phyloP scores from a whole-genome alignment of 1,140 invertebrate genomes.

The Pissodes strobi region DNA sequence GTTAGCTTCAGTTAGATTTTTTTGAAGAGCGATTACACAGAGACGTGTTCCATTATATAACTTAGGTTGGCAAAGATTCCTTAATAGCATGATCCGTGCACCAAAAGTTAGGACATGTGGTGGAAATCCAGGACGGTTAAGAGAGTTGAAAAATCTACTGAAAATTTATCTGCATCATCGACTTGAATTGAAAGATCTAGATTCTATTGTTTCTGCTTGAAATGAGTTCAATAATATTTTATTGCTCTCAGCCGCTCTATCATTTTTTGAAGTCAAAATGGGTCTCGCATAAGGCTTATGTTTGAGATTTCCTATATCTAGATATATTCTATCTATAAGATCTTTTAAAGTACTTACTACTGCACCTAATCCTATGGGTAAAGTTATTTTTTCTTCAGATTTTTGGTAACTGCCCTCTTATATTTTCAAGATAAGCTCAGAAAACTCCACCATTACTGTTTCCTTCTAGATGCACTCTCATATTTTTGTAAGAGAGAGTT shows the following conservation, averaged over 20 bases:
- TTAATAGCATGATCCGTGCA: constrained; percentile 54
- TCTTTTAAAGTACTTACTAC: constrained; percentile 42
- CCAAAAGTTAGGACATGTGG: constrained; percentile 54
- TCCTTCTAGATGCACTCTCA: constrained; percentile 54
- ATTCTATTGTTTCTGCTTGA: neutral
- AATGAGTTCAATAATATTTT: too few species aligned
- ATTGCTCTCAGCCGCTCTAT: constrained; percentile 46
- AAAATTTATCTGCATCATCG: constrained; percentile 46
- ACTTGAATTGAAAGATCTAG: neutral
- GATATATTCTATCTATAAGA: constrained; percentile 43
- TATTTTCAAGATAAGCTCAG: constrained; percentile 52
- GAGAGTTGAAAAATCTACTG: constrained; percentile 47
- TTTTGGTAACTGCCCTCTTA: constrained; percentile 53
- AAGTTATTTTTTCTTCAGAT: constrained; percentile 52
- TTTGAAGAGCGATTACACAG: constrained; percentile 42
- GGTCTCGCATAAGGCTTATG: constrained; percentile 43
- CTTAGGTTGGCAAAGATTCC: constrained; percentile 48
- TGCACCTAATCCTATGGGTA: constrained; percentile 50
- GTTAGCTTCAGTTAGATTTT: constrained; percentile 41
- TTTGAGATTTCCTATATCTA: constrained; percentile 38
- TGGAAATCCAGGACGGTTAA: constrained; percentile 48
- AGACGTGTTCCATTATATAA: constrained; percentile 55
- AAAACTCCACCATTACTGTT: constrained; percentile 53
- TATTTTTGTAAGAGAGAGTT: constrained; percentile 55
- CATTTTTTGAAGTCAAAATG: constrained; percentile 51